phyloP scores from a whole-genome alignment of 2,888 invertebrate species.

The Drosophila siamana region DNA sequence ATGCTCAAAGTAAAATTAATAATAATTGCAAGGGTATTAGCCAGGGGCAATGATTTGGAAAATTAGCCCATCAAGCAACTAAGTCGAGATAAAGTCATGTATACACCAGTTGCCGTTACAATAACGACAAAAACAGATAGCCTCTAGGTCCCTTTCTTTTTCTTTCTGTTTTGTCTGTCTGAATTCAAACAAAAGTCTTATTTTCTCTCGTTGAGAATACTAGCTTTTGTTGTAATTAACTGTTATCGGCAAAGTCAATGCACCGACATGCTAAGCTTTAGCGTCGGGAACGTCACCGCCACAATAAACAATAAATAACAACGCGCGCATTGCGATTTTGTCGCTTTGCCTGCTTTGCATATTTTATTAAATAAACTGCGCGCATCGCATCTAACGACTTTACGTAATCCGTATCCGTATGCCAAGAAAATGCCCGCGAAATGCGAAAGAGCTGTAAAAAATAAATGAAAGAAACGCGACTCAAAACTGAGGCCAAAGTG shows the following conservation, averaged over 20 bases:
- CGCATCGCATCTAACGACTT: slow-evolving; percentile 66
- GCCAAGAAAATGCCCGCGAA: slow-evolving; percentile 38
- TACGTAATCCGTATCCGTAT: slow-evolving; percentile 59
- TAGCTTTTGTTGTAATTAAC: slow-evolving; percentile 51
- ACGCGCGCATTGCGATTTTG: slow-evolving; percentile 35
- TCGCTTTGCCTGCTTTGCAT: slow-evolving; percentile 59
- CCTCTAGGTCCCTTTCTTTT: slow-evolving; percentile 2
- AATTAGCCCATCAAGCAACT: slow-evolving; percentile 5
- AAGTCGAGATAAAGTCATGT: not conserved
- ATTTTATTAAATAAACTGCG: slow-evolving; percentile 67
- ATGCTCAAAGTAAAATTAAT: slow-evolving; percentile 39
- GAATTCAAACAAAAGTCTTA: slow-evolving; percentile 9
- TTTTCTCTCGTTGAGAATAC: slow-evolving; percentile 3
- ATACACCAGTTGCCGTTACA: slow-evolving; percentile 38
- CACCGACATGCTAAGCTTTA: slow-evolving; percentile 54
- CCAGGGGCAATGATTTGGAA: slow-evolving; percentile 17
- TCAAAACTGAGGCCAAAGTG: slow-evolving; percentile 42
- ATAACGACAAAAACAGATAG: slow-evolving; percentile 2
- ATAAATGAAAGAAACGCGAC: slow-evolving; percentile 6
- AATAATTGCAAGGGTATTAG: slow-evolving; percentile 50
- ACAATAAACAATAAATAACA: slow-evolving; percentile 26
- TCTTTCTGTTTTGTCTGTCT: not conserved
- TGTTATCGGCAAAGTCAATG: slow-evolving; percentile 69
- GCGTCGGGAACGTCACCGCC: slow-evolving; percentile 18
- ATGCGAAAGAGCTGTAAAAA: slow-evolving; percentile 35